Conservation (phyloP, 2,113 vertebrate species). For the Natator depressus region DNA sequence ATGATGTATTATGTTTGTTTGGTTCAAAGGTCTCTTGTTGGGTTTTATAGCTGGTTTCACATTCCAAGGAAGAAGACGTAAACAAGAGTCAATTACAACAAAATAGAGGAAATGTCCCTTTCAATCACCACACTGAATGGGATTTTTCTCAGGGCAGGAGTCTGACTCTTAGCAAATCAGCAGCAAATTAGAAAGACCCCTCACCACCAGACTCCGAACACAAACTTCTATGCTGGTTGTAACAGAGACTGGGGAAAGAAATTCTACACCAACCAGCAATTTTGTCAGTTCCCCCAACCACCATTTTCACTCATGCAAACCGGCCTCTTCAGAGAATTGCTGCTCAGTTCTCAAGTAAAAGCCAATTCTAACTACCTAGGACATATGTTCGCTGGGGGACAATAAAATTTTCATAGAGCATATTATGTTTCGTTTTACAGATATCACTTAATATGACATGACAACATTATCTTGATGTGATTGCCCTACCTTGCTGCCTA, state of each 20-base stretch:
- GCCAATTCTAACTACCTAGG: neutral
- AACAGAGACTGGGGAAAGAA: neutral
- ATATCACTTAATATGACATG: neutral
- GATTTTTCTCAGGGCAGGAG: neutral
- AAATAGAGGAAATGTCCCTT: neutral
- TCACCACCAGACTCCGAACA: neutral
- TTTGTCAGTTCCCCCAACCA: neutral
- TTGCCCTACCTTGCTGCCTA: neutral
- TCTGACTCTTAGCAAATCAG: conserved; percentile 11
- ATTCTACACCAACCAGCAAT: neutral
- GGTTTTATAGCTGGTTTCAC: neutral
- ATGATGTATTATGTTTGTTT: fast-evolving
- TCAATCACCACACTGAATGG: neutral
- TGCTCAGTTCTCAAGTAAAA: neutral
- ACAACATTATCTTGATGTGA: neutral
- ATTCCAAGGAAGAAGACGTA: neutral
- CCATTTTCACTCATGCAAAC: neutral
- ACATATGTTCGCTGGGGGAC: neutral
- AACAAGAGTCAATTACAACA: neutral
- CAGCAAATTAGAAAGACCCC: neutral
- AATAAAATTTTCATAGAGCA: neutral
- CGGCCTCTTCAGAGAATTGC: neutral
- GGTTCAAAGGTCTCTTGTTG: neutral
- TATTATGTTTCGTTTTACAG: neutral
- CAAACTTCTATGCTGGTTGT: neutral